phyloP scores from a whole-genome alignment of 1,140 invertebrate species.

The Polypedilum vanderplanki region DNA sequence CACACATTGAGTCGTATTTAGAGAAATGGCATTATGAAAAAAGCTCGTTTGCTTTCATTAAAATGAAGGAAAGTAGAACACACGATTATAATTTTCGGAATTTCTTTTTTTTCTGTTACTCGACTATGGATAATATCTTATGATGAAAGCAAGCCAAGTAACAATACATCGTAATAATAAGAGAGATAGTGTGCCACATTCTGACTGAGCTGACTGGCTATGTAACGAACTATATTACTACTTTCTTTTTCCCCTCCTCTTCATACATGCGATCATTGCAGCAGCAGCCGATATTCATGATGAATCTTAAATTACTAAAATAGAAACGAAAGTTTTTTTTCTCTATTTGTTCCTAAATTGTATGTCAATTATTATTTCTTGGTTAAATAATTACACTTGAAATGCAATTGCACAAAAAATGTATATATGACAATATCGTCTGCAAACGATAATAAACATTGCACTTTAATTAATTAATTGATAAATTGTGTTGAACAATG shows the following conservation, averaged over 20 bases:
- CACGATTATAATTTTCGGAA: conserved; percentile 22
- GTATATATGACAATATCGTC: no score
- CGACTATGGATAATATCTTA: not conserved
- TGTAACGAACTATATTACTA: conserved; percentile 16
- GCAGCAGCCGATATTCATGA: no score
- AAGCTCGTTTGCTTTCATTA: conserved; percentile 17
- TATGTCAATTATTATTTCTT: no score
- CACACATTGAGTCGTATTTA: not conserved
- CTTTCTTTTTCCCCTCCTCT: not conserved
- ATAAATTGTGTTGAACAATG: no score
- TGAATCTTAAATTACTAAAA: no score
- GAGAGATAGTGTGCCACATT: conserved; percentile 24
- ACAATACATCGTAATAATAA: conserved; percentile 7
- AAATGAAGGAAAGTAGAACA: conserved; percentile 24
- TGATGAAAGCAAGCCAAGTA: conserved; percentile 16
- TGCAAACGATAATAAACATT: no score
- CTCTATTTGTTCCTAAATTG: not conserved
- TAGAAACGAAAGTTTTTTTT: not conserved
- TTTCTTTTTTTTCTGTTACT: conserved; percentile 25
- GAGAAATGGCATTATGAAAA: not conserved
- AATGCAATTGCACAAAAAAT: not conserved
- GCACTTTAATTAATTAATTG: no score
- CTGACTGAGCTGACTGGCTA: no score
- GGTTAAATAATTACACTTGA: no score
- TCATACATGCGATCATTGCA: no score